A percentile compares a stretch with the other conserved stretches of the same genome.
Evolutionary conservation across 2,888 invertebrate genomes (phyloP).

Genomic region (Lasioglossum malachurum): DNA sequence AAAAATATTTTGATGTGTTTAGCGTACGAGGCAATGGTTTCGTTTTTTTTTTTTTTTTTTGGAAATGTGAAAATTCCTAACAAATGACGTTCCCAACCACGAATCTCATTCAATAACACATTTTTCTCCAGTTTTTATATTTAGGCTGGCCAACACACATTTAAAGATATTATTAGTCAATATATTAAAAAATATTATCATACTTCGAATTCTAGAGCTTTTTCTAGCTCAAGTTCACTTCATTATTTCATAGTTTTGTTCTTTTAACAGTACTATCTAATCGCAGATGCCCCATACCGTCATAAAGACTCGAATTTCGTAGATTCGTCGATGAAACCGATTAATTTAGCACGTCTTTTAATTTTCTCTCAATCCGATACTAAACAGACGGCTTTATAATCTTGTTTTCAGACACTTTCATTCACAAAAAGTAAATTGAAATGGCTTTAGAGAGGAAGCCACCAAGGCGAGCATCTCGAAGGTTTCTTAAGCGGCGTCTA

Average conservation of each 20-base stretch:
- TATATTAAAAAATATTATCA: too few relatives aligned
- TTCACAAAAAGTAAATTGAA: conserved; percentile 3
- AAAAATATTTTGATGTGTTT: neutral
- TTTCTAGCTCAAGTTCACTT: too few relatives aligned
- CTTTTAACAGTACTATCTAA: too few relatives aligned
- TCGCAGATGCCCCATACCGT: too few relatives aligned
- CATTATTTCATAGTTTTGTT: too few relatives aligned
- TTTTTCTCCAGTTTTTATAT: neutral
- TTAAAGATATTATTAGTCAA: too few relatives aligned
- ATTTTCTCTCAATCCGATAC: neutral
- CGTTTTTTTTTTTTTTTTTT: neutral
- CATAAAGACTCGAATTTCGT: too few relatives aligned
- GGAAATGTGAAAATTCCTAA: neutral
- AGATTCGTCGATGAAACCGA: neutral
- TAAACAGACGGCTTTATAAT: too few relatives aligned
- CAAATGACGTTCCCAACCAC: too few relatives aligned
- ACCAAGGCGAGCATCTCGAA: conserved; percentile 15
- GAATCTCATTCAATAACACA: neutral
- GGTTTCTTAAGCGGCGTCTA: conserved; percentile 21
- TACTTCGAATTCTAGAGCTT: too few relatives aligned
- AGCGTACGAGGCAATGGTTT: neutral
- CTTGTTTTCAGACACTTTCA: neutral
- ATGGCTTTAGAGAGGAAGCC: conserved; percentile 1
- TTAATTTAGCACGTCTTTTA: neutral
- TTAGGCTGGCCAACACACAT: too few relatives aligned